These are phyloP conservation scores for Rhinophrynus dorsalis DNA, from an alignment of 2,797 vertebrate genomes.

Conservation along the genomic window DNA sequence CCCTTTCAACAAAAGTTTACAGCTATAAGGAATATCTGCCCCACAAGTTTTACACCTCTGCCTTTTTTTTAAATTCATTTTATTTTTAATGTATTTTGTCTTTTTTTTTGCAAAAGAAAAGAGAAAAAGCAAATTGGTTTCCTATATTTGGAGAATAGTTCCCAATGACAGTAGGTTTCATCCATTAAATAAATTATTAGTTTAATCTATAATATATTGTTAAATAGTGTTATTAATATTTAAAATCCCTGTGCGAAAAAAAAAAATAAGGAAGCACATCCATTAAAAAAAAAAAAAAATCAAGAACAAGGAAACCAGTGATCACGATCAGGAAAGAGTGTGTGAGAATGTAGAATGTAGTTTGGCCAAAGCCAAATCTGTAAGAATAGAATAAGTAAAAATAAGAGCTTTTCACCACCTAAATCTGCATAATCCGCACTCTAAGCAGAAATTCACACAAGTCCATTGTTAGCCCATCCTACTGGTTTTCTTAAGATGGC, in stretches of 20 bases:
- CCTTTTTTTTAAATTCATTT: conserved; percentile 53
- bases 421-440: conserved; percentile 47
- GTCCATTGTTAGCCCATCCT: conserved; percentile 34
- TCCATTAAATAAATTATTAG: conserved; percentile 97
- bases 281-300: conserved; percentile 35
- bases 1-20: conserved; percentile 63
- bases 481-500: neutral
- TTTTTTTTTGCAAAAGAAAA: too few relatives aligned
- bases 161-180: conserved; percentile 77
- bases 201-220: conserved; percentile 83
- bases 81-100: too few relatives aligned
- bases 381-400: conserved; percentile 45
- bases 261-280: conserved; percentile 52
- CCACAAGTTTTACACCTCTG: conserved; percentile 72
- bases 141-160: conserved; percentile 75
- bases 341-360: conserved; percentile 47
- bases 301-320: conserved; percentile 51
- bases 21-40: conserved; percentile 72
- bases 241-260: conserved; percentile 62
- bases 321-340: too few relatives aligned
- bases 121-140: too few relatives aligned
- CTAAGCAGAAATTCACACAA: neutral
- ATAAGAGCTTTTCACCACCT: conserved; percentile 53
- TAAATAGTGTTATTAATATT: conserved; percentile 88
- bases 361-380: conserved; percentile 38